phyloP scores from a whole-genome alignment of 92 coral and sea anemone genomes.

The Nematostella vectensis region DNA sequence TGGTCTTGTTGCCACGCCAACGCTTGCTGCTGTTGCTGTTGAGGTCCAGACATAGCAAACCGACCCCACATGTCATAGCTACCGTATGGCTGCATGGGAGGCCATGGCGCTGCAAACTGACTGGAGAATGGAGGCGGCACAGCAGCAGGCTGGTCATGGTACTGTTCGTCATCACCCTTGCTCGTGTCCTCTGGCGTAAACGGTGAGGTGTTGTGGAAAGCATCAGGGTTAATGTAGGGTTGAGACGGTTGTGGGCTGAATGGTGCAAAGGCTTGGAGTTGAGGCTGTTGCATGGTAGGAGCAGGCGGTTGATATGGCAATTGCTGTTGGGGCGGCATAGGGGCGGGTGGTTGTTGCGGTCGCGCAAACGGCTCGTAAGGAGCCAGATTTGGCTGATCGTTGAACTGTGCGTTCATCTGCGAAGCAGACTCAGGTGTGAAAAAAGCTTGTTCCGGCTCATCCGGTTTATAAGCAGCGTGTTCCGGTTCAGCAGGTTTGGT shows the following conservation, averaged over 20 bases:
- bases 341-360: conserved; percentile 6
- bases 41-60: conserved; percentile 3
- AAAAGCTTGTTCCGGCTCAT: conserved; percentile 2
- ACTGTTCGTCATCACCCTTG: neutral
- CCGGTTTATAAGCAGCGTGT: conserved; percentile 7
- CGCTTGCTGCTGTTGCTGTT: too few relatives aligned
- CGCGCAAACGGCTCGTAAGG: conserved; percentile 2
- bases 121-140: neutral
- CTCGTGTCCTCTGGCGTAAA: neutral
- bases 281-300: neutral
- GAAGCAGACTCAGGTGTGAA: neutral
- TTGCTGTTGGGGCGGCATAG: conserved; percentile 6
- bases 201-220: neutral
- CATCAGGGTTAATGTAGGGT: neutral
- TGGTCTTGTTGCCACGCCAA: too few relatives aligned
- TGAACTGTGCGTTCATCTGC: neutral
- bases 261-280: neutral
- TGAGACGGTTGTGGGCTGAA: conserved; percentile 3
- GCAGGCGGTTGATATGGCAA: conserved; percentile 10
- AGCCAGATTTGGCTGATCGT: neutral
- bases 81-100: conserved; percentile 11
- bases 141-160: neutral
- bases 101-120: conserved; percentile 21
- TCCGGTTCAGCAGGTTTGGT: conserved; percentile 24
- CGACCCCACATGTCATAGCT: conserved; percentile 14